These are phyloP conservation scores for Andrena marginata DNA, from an alignment of 2,888 invertebrate genomes.

Conservation along the genomic window DNA sequence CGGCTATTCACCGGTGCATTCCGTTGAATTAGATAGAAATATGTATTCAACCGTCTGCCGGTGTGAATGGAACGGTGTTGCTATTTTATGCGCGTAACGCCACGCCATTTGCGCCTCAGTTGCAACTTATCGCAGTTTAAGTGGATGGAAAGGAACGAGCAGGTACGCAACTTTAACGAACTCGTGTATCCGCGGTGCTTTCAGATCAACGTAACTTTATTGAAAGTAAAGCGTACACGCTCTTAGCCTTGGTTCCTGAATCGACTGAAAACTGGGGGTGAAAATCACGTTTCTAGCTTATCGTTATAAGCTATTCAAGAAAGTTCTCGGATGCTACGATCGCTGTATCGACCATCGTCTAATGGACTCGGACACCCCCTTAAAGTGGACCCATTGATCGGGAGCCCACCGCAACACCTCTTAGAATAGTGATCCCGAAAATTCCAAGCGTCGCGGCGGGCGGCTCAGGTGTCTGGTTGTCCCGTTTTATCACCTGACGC, in stretches of 20 bases:
- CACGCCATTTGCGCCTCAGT: background rate
- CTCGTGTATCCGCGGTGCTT: too few species aligned
- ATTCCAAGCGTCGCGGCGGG: background rate
- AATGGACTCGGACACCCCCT: background rate
- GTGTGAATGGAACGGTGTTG: background rate
- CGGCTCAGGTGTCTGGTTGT: conserved; percentile 69
- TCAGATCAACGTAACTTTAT: too few species aligned
- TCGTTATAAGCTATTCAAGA: too few species aligned
- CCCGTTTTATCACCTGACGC: conserved; percentile 68
- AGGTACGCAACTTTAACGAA: too few species aligned
- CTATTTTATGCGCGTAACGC: background rate
- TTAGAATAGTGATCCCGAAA: background rate
- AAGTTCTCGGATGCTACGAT: background rate
- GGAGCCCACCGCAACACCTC: background rate
- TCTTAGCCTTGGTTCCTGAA: too few species aligned
- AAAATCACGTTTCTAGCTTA: too few species aligned
- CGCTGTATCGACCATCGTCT: background rate
- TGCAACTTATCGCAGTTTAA: conserved; percentile 25
- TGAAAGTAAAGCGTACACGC: too few species aligned
- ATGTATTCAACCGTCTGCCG: conserved; percentile 8
- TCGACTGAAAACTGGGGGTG: too few species aligned
- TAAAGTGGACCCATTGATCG: background rate
- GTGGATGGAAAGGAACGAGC: too few species aligned
- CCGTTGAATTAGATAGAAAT: conserved; percentile 63
- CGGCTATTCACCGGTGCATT: conserved; percentile 53